Base-by-base conservation (phyloP, 2,797 vertebrate genomes). In the Hypotaenidia philippensis region DNA sequence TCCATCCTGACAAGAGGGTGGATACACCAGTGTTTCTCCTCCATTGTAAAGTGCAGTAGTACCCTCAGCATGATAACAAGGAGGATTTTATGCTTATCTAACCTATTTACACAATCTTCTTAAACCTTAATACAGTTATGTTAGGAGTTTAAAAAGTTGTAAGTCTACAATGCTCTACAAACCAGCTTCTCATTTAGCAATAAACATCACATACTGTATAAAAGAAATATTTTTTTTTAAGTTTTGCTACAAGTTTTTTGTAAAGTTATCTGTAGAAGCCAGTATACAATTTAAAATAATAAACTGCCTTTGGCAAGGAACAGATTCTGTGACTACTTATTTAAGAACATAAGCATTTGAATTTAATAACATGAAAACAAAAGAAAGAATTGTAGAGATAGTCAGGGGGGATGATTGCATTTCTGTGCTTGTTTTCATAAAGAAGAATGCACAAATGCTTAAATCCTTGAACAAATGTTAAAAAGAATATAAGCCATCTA, bases 311-410 rank as follows among this genome's bases (percentile, higher is more conserved):
- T 68, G 14, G 20, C 27, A 87, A 74, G 15, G 9, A 84, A 75
- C 15, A 65, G 45, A 87, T 78, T 77, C 50, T 52, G 23, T 40
- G 34, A 27, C 41, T 78, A 47, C 1, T 1, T 77, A 68, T 11
- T n/a, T 27, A 11, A 87, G 64, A 88, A 86, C 4, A 5, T 21
- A 78, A 90, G 18, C 10, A 8, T 57, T 34, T 77, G 52, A 89
- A 92, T 92, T 47, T 2, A 82, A 22, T 61, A 70, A 1, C 16
- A 9, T 12, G 25, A 96, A 90, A 93, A 89, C 10, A 5, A 93
- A 92, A 66, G 19, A 21, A 87, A 59, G 8, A 93, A 57, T 0
- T 0, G 17, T 8, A 61, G 87, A 57, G 34, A 36, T 44, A 44
- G 41, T 44, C 41, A 9, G 18, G 41, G 41, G 41, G 41, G 41